A percentile compares a stretch with the other conserved stretches of the same genome.
These are phyloP conservation scores for Euthynnus affinis DNA, from an alignment of 2,797 vertebrate species.

Conservation along the genomic window DNA sequence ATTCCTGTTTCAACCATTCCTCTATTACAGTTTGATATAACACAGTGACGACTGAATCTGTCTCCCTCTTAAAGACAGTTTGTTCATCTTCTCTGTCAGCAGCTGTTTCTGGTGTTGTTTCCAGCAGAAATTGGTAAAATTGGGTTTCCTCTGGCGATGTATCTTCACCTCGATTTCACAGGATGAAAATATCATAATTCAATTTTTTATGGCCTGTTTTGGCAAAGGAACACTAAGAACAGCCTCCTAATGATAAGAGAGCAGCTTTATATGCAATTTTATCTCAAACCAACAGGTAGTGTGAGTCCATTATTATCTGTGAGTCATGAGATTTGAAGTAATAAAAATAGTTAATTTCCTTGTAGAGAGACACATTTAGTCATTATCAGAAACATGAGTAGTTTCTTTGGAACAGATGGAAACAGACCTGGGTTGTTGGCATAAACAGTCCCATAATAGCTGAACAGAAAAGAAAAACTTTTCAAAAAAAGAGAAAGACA, in stretches of 20 bases:
- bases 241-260: not conserved
- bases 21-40: too few relatives aligned
- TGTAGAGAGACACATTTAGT: not conserved
- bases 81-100: not conserved
- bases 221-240: not conserved
- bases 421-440: not conserved
- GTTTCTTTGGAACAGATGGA: not conserved
- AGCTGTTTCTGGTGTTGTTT: conserved; percentile 1
- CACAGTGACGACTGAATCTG: not conserved
- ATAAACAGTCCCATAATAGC: not conserved
- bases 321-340: too few relatives aligned
- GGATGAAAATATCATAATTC: not conserved
- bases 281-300: not conserved
- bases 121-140: not conserved
- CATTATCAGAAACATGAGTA: not conserved
- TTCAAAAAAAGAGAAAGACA: not conserved
- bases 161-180: not conserved
- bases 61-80: not conserved
- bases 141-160: too few relatives aligned
- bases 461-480: too few relatives aligned
- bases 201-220: not conserved
- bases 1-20: too few relatives aligned
- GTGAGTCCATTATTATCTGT: not conserved
- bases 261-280: not conserved
- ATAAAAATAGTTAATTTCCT: not conserved